Base-by-base conservation (phyloP, 1,140 invertebrate species). In the Drosophila lacteicornis region DNA sequence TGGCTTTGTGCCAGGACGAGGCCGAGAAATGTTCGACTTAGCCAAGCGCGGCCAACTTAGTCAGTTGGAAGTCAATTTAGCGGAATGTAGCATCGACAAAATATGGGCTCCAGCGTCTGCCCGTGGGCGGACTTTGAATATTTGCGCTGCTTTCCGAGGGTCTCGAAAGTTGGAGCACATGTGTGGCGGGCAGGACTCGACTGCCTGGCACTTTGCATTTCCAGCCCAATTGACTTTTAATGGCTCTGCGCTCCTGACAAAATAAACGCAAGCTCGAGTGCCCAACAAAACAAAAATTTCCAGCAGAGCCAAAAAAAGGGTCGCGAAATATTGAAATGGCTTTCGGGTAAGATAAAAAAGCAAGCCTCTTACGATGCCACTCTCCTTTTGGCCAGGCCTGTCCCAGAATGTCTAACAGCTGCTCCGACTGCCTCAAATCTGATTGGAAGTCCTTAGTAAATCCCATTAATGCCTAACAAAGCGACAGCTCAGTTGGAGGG, bases 191-290 rank as follows among this genome's bases (percentile, higher is more conserved):
- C 12, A 49, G 19, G 36, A 65, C 46, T 43, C 36, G 19, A 17
- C 60, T 43, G 67, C 17, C 42, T 60, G 63, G 57, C 67, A 77
- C 83, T 87, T 87, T 80, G 63, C 67, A 80, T 82, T 73, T 77
- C 47, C 40, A 42, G 65, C 53, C 83, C 79, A 83, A 87, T 87
- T 87, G 83, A 87, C 75, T 82, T 83, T 87, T 87, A 82, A 87
- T 87, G 83, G 83, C 65, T 87, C 74, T 63, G 82, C 70, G 62
- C 67, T 77, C 30, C 71, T 77, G 53, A 58, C 66, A 82, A 56
- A 82, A 82, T 71, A 87, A 82, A 74, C 60, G 60, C 57, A 51
- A 50, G 30, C 60, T 67, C 56, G 63, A 73, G 50, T 59, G 70
- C 33, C 27, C 19, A 9, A 38, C 27, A 36, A 36, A 33, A 33